Evolutionary conservation across 2,888 invertebrate genomes (phyloP).

Genomic region (Micoletzkya japonica): DNA sequence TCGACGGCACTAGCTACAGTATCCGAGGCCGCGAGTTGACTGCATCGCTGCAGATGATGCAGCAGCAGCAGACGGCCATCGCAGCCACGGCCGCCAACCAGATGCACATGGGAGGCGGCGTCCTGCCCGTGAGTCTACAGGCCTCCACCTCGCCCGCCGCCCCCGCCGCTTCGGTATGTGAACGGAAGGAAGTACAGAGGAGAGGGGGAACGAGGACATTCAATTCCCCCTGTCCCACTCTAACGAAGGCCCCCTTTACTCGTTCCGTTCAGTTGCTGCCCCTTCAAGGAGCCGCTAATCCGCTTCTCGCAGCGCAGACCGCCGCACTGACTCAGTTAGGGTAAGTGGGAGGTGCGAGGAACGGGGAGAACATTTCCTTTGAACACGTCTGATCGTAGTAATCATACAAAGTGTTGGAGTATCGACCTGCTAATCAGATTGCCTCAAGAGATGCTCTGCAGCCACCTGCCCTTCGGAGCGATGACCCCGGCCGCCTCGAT

Average conservation of each 20-base stretch:
- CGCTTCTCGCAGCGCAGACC: constrained; percentile 12
- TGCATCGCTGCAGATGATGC: constrained; percentile 11
- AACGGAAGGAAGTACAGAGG: not conserved
- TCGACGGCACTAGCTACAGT: too few relatives aligned
- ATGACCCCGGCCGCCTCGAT: constrained; percentile 27
- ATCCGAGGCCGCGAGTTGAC: too few relatives aligned
- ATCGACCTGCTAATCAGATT: too few relatives aligned
- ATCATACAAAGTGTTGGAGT: too few relatives aligned
- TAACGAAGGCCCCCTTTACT: not conserved
- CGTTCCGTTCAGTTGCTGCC: constrained; percentile 1
- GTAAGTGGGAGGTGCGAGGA: too few relatives aligned
- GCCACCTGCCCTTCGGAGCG: too few relatives aligned
- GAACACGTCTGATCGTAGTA: too few relatives aligned
- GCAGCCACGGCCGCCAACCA: not conserved
- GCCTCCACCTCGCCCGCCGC: constrained; percentile 14
- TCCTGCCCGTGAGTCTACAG: not conserved
- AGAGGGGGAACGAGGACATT: not conserved
- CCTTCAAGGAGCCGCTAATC: constrained; percentile 2
- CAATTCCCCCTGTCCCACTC: not conserved
- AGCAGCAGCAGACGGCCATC: constrained; percentile 27
- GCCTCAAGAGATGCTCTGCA: too few relatives aligned
- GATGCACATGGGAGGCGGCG: constrained; percentile 11
- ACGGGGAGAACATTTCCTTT: too few relatives aligned
- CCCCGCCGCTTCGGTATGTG: not conserved
- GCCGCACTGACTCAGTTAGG: constrained; percentile 21